phyloP scores from a whole-genome alignment of 2,113 vertebrate genomes.

The Dendropsophus ebraccatus region DNA sequence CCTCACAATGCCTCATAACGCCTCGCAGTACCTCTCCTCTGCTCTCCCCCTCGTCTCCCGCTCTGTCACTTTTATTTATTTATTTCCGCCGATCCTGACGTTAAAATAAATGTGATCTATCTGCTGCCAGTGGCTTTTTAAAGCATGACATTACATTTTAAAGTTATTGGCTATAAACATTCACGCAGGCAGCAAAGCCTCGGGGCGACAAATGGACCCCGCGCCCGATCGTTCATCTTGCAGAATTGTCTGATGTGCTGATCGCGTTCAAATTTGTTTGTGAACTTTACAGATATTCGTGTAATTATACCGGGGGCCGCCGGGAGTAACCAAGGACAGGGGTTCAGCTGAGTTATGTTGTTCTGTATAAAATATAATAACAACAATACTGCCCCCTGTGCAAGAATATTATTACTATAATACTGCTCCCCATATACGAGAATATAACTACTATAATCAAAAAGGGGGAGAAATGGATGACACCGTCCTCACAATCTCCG shows the following conservation, averaged over 20 bases:
- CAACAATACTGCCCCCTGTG: neutral
- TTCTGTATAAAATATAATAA: neutral
- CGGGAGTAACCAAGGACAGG: neutral
- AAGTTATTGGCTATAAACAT: slow-evolving; percentile 39
- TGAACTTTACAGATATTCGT: slow-evolving; percentile 46
- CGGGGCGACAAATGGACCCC: slow-evolving; percentile 26
- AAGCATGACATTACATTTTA: slow-evolving; percentile 53
- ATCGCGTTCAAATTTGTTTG: slow-evolving; percentile 54
- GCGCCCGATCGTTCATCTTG: slow-evolving; percentile 48
- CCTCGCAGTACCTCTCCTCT: neutral
- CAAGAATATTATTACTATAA: neutral
- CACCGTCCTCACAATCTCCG: too few relatives aligned
- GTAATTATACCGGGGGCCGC: slow-evolving; percentile 25
- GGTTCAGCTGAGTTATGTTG: neutral
- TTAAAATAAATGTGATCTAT: slow-evolving; percentile 59
- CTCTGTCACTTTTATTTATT: neutral
- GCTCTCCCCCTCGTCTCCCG: slow-evolving; percentile 2
- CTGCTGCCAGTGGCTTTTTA: slow-evolving; percentile 41
- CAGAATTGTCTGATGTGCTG: slow-evolving; percentile 56
- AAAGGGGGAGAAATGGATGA: too few relatives aligned
- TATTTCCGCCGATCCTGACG: slow-evolving; percentile 22
- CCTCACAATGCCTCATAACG: neutral
- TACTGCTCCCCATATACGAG: neutral
- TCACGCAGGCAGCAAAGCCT: neutral
- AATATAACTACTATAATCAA: slow-evolving; percentile 16